These are phyloP conservation scores for Amazona finschi DNA, from an alignment of 2,797 vertebrate genomes.

Conservation along the genomic window DNA sequence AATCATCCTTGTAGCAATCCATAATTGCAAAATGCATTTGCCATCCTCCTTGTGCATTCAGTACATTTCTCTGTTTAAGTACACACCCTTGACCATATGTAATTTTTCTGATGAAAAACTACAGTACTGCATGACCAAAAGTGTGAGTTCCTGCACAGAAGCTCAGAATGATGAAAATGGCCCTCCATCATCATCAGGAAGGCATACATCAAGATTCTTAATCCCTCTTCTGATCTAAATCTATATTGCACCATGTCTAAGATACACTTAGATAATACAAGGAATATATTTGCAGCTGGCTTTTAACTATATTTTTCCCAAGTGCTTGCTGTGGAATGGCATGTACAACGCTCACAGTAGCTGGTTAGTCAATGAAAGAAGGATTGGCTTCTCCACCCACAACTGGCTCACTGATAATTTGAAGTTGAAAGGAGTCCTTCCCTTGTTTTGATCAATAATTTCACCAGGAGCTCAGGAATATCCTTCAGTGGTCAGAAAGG, in stretches of 20 bases:
- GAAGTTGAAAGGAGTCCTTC: background rate
- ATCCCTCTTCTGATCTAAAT: background rate
- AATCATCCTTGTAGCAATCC: background rate
- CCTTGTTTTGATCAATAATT: background rate
- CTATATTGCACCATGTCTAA: background rate
- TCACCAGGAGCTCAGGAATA: background rate
- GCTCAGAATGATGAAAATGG: background rate
- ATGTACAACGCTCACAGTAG: background rate
- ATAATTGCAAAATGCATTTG: background rate
- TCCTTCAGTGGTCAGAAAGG: background rate
- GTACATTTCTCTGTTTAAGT: background rate
- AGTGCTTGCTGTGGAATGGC: background rate
- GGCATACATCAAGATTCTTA: background rate
- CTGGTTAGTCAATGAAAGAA: background rate
- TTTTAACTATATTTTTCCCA: background rate
- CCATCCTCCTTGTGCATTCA: background rate
- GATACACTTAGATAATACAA: background rate
- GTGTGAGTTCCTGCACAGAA: background rate
- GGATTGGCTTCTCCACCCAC: background rate
- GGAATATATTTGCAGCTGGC: background rate
- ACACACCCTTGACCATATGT: background rate
- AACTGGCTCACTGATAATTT: background rate
- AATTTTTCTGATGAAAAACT: background rate
- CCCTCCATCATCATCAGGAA: background rate
- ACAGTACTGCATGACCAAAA: background rate